A percentile compares a stretch with the other conserved stretches of the same genome.
Evolutionary conservation across 2,888 invertebrate genomes (phyloP).

Genomic region (Clanis bilineata): DNA sequence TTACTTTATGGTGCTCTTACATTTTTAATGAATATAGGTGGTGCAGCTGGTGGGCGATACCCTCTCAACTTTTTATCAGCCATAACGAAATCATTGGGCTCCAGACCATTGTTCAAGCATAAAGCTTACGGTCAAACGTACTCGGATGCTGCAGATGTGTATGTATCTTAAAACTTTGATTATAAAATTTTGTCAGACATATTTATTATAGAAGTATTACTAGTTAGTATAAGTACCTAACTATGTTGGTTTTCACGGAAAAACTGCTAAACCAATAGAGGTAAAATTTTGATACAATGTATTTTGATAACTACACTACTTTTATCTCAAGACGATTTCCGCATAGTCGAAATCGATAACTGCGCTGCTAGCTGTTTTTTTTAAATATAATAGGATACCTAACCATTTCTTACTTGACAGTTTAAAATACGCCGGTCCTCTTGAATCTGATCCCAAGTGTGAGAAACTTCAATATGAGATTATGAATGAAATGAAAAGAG

Average conservation of each 20-base stretch:
- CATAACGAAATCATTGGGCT: constrained; percentile 50
- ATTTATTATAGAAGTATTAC: no score
- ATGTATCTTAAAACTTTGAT: constrained; percentile 26
- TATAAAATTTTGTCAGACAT: no score
- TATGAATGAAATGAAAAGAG: constrained; percentile 44
- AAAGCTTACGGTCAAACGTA: constrained; percentile 55
- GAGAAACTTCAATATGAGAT: constrained; percentile 45
- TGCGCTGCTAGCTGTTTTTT: no score
- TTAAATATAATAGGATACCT: not conserved
- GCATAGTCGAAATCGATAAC: no score
- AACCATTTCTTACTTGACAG: constrained; percentile 32
- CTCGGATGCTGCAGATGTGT: constrained; percentile 55
- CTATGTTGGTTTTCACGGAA: no score
- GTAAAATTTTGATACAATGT: no score
- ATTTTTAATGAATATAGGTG: constrained; percentile 40
- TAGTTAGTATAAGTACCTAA: no score
- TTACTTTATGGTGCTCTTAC: not conserved
- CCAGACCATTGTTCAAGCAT: constrained; percentile 49
- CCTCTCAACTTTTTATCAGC: constrained; percentile 48
- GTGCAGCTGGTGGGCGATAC: constrained; percentile 57
- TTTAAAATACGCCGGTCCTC: constrained; percentile 46
- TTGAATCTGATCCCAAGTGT: constrained; percentile 40
- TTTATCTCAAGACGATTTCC: no score
- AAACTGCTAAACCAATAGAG: no score
- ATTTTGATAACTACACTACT: no score